Evolutionary conservation across 92 coral and sea anemone species (phyloP).

Genomic region (Bergia puertoricense): DNA sequence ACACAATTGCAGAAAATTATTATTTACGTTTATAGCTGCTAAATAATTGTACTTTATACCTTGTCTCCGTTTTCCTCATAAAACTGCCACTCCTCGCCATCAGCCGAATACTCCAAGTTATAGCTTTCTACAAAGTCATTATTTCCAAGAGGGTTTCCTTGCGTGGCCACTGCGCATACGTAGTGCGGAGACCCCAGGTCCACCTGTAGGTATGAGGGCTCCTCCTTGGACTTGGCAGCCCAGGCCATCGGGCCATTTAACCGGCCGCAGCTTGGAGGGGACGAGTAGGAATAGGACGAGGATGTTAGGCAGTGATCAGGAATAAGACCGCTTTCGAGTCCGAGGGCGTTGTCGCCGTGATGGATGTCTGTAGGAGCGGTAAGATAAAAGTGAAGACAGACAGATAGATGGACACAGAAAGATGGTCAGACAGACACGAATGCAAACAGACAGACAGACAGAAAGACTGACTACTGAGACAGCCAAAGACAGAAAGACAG

Average conservation of each 20-base stretch:
- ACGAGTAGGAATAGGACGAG: conserved; percentile 59
- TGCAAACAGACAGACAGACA: too few species aligned
- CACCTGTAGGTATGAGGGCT: conserved; percentile 56
- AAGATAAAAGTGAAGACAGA: neutral
- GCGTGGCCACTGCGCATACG: conserved; percentile 68
- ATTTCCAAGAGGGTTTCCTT: conserved; percentile 70
- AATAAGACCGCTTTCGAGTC: conserved; percentile 54
- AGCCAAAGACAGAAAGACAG: too few species aligned
- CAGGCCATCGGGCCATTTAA: conserved; percentile 58
- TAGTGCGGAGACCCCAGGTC: conserved; percentile 58
- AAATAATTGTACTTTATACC: conserved; percentile 14
- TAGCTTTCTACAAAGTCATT: conserved; percentile 62
- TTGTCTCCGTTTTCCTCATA: conserved; percentile 50
- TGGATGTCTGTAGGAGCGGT: neutral
- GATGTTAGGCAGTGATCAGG: conserved; percentile 59
- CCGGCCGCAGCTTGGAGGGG: conserved; percentile 70
- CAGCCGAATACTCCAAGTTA: conserved; percentile 57
- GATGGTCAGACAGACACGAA: too few species aligned
- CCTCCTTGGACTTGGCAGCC: conserved; percentile 66
- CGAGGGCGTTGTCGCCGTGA: conserved; percentile 40
- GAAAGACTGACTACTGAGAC: too few species aligned
- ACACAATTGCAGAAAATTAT: neutral
- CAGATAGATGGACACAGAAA: too few species aligned
- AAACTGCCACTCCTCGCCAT: conserved; percentile 59
- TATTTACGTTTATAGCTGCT: neutral